Conservation (phyloP, 2,888 invertebrate species). For the Adelognathus sp. region DNA sequence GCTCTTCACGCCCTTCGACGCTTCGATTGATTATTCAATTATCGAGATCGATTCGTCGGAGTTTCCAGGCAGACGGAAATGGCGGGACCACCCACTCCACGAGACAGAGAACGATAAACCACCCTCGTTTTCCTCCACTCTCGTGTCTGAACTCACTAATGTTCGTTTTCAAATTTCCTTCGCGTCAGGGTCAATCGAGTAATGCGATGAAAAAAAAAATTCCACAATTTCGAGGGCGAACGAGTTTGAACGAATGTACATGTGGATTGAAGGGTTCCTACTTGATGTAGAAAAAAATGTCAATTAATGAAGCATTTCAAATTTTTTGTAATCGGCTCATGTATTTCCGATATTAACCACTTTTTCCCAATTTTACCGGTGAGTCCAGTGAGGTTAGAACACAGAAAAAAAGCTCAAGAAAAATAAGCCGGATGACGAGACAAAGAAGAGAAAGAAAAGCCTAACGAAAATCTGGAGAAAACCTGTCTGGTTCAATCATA, state of each 20-base stretch:
- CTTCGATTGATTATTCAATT: constrained; percentile 78
- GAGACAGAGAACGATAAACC: too few species aligned
- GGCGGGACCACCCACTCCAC: constrained; percentile 67
- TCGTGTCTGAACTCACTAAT: constrained; percentile 56
- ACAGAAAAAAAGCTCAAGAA: neutral
- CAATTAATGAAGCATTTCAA: neutral
- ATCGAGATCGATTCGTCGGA: constrained; percentile 75
- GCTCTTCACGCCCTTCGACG: constrained; percentile 44
- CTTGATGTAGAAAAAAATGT: neutral
- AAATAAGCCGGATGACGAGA: constrained; percentile 33
- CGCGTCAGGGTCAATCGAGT: constrained; percentile 64
- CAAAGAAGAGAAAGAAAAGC: constrained; percentile 18
- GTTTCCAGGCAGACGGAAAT: constrained; percentile 70
- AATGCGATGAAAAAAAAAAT: too few species aligned
- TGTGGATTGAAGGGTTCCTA: neutral
- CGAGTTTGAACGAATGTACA: too few species aligned
- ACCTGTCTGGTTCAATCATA: constrained; percentile 75
- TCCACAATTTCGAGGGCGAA: too few species aligned
- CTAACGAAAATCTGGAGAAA: constrained; percentile 27
- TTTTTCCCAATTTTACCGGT: neutral
- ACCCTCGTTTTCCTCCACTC: too few species aligned
- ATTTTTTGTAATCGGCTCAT: neutral
- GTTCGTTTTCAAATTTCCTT: constrained; percentile 72
- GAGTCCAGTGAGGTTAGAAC: neutral
- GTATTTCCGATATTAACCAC: neutral